Evolutionary conservation across 2,113 vertebrate genomes (phyloP).

Genomic region (Prunella fulvescens): DNA sequence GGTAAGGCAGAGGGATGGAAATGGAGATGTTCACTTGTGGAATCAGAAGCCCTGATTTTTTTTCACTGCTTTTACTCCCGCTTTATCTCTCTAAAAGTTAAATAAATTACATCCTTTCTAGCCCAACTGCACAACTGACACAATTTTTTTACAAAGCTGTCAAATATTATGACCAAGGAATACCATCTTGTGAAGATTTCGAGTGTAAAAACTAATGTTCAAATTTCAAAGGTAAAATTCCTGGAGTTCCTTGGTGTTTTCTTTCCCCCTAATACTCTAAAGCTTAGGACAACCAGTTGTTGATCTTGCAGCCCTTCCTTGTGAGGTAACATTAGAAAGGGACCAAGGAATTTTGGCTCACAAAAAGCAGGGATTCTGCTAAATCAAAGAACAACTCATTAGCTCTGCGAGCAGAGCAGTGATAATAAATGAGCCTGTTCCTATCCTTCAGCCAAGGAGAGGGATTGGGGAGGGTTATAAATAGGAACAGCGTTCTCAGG

Average conservation of each 20-base stretch:
- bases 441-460: neutral
- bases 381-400: neutral
- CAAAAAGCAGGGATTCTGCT: neutral
- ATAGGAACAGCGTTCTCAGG: neutral
- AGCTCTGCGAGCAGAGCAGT: neutral
- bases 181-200: neutral
- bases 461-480: neutral
- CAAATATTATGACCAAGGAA: constrained; percentile 4
- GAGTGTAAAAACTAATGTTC: neutral
- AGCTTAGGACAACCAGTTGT: neutral
- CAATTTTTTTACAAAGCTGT: neutral
- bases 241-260: neutral
- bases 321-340: neutral
- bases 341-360: neutral
- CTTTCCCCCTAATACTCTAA: neutral
- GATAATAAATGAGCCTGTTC: neutral
- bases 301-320: neutral
- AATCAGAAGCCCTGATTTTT: neutral
- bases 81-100: neutral
- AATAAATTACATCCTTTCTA: neutral
- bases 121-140: neutral
- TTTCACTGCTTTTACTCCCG: neutral
- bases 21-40: neutral
- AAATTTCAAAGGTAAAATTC: neutral
- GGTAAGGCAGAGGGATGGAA: neutral